phyloP scores from a whole-genome alignment of 2,113 vertebrate genomes.

The Ochotona princeps region DNA sequence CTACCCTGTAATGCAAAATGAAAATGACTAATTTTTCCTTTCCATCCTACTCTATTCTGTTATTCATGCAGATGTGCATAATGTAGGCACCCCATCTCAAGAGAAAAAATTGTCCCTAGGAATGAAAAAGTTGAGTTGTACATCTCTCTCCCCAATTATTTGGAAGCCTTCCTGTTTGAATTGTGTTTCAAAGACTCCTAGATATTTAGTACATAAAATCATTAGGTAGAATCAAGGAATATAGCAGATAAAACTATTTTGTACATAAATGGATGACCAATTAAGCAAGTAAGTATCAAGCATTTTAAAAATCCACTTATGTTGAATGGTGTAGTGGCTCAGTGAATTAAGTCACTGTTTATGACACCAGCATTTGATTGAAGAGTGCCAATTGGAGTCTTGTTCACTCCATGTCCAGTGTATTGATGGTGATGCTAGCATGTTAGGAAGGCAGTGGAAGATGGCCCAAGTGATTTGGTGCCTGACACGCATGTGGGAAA shows the following conservation, averaged over 20 bases:
- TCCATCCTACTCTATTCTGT: not conserved
- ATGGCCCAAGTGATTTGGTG: too few species aligned
- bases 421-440: too few species aligned
- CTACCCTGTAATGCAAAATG: not conserved
- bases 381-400: too few species aligned
- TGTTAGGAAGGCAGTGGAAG: too few species aligned
- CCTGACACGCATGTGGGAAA: too few species aligned
- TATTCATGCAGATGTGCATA: not conserved
- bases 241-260: not conserved
- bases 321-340: too few species aligned
- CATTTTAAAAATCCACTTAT: not conserved
- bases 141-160: not conserved
- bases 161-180: not conserved
- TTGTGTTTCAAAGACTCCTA: not conserved
- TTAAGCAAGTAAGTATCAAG: conserved; percentile 17
- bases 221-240: not conserved
- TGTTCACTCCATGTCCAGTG: too few species aligned
- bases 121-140: not conserved
- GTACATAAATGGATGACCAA: not conserved
- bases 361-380: too few species aligned
- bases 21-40: not conserved
- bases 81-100: not conserved
- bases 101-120: not conserved
- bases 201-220: not conserved
- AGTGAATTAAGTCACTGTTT: too few species aligned